Percentiles rank a stretch among this genome's conserved stretches.
Evolutionary conservation across 2,113 vertebrate species (phyloP).

Genomic region (Rhinolophus ferrumequinum): DNA sequence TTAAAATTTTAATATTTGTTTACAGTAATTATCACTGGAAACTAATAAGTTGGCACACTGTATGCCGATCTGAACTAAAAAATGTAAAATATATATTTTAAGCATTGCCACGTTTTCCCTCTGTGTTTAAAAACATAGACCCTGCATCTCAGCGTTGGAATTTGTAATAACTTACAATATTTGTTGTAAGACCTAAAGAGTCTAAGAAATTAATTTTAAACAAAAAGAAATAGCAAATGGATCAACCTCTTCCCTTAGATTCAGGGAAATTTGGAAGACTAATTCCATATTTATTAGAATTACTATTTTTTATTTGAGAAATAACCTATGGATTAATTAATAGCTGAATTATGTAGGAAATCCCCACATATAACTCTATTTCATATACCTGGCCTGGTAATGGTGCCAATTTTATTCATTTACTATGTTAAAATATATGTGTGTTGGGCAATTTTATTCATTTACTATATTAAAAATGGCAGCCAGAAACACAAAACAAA

Average conservation of each 20-base stretch:
- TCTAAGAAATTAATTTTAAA: constrained; percentile 22
- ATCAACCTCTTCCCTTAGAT: neutral
- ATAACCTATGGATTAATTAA: neutral
- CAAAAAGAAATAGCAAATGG: neutral
- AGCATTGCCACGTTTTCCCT: neutral
- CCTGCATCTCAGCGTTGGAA: neutral
- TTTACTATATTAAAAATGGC: constrained; percentile 4
- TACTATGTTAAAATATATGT: neutral
- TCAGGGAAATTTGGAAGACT: neutral
- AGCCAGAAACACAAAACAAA: constrained; percentile 16
- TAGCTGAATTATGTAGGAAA: neutral
- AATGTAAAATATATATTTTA: neutral
- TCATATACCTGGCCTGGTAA: neutral
- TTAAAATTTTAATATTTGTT: neutral
- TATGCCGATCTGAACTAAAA: neutral
- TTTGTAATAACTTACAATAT: neutral
- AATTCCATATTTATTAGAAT: neutral
- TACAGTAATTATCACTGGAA: neutral
- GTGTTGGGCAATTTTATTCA: neutral
- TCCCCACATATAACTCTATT: neutral
- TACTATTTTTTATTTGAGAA: neutral
- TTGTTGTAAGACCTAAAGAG: neutral
- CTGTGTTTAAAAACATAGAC: neutral
- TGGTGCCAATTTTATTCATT: neutral
- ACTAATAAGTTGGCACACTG: neutral